Evolutionary conservation across 2,797 vertebrate species (phyloP), one percentile per base, ranked within the genome.

Genomic region (Sebastes alutus): DNA sequence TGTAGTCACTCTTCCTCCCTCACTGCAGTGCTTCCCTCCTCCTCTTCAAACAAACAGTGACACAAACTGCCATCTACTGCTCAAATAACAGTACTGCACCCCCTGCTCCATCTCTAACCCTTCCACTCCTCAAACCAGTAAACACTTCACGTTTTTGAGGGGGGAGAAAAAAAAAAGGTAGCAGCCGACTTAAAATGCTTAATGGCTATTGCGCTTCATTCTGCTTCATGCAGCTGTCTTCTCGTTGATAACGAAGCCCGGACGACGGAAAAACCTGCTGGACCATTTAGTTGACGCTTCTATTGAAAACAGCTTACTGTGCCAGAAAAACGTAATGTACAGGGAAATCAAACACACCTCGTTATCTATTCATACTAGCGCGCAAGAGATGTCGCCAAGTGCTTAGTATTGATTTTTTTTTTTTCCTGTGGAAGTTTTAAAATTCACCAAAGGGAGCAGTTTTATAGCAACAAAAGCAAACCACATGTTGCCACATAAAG

Each of bases 31-130:
- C 71, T 79, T 71, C 59, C 67, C 64, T 74, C 64, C 70, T 30
- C 54, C 55, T 72, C 23, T 29, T 69, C 68, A 66, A 46, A 74
- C 23, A 88, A 88, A 89, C 71, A 11, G 83, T 35, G 77, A 80
- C 54, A 59, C 59, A 72, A 82, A 60, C 75, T 80, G 89, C 92
- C 90, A 88, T 86, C 93, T 93, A 85, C 89, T 88, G 93, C 7
- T 77, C 58, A 22, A 32, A 68, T 38, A 1, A 0, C 3, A 29
- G 18, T 16, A 87, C 78, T 91, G 83, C 80, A 80, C 4, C 9
- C 9, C 12, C 2, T 4, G 23, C 58, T 56, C 1, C 25, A 8
- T 2, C 22, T 14, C 16, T 10, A 23, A 9, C 27, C 13, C 14
- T 16, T 33, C 54, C 27, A 22, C 23, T 60, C 16, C 9, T 78